Evolutionary conservation across 2,888 invertebrate species (phyloP).

Genomic region (Boloria euphrosyne): DNA sequence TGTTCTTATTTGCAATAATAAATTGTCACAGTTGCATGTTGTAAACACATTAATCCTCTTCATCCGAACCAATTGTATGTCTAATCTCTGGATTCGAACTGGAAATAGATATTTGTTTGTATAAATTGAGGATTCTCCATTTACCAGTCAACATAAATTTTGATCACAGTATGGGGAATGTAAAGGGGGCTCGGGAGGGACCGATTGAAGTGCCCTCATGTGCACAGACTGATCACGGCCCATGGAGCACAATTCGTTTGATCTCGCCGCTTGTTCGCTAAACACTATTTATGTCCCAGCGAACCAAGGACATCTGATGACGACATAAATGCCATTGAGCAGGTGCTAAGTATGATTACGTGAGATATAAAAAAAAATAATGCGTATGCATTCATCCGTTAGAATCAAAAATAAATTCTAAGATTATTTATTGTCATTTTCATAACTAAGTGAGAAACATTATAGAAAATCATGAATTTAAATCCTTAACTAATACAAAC

Average conservation of each 20-base stretch:
- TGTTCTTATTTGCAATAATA: too few species aligned
- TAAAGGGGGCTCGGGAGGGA: constrained; percentile 44
- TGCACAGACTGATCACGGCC: constrained; percentile 72
- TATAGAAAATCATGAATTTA: too few species aligned
- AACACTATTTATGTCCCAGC: constrained; percentile 70
- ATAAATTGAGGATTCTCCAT: constrained; percentile 5
- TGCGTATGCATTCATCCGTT: too few species aligned
- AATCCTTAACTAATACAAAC: too few species aligned
- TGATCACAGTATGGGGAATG: constrained; percentile 34
- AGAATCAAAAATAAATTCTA: too few species aligned
- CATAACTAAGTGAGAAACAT: too few species aligned
- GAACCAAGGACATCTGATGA: constrained; percentile 59
- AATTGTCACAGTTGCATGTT: neutral
- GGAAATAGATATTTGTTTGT: constrained; percentile 18
- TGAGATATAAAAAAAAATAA: neutral
- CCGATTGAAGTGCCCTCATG: constrained; percentile 68
- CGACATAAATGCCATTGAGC: constrained; percentile 53
- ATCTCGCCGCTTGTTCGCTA: constrained; percentile 70
- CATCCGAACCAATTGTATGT: neutral
- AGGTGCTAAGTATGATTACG: constrained; percentile 4
- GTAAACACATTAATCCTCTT: constrained; percentile 6
- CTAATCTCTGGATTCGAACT: neutral
- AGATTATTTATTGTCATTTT: too few species aligned
- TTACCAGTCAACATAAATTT: constrained; percentile 35
- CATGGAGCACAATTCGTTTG: constrained; percentile 79